phyloP scores from a whole-genome alignment of 2,888 invertebrate species.

The Orthosia cruda region DNA sequence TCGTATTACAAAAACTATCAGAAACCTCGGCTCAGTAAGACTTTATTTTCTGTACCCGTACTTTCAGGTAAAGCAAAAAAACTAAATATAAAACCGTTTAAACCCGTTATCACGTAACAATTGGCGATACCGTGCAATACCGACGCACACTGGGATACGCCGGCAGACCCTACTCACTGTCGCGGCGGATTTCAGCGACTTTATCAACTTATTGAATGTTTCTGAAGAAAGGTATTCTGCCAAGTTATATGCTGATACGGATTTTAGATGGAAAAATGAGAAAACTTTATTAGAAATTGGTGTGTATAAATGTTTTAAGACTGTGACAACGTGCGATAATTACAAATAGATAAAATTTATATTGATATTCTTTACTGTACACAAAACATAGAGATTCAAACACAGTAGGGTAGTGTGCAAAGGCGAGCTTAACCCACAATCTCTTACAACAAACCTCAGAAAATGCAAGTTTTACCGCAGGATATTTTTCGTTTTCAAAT shows the following conservation, averaged over 20 bases:
- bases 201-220: conserved; percentile 53
- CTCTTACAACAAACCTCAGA: too few relatives aligned
- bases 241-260: conserved; percentile 33
- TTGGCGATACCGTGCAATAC: conserved; percentile 19
- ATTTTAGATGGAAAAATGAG: background rate
- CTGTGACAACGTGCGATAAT: too few relatives aligned
- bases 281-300: background rate
- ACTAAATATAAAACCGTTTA: conserved; percentile 34
- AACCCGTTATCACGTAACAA: conserved; percentile 40
- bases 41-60: background rate
- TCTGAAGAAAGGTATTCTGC: conserved; percentile 6
- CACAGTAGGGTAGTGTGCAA: too few relatives aligned
- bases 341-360: too few relatives aligned
- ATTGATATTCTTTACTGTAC: too few relatives aligned
- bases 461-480: too few relatives aligned
- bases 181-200: conserved; percentile 38
- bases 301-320: too few relatives aligned
- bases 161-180: conserved; percentile 45
- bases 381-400: too few relatives aligned
- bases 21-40: background rate
- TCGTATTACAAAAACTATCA: background rate
- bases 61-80: conserved; percentile 7
- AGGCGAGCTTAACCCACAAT: too few relatives aligned
- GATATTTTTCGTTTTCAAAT: too few relatives aligned
- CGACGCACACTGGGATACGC: conserved; percentile 13